Percentiles rank a stretch among this genome's conserved stretches.
These are phyloP conservation scores for Phyllostomus hastatus DNA, from an alignment of 2,113 vertebrate genomes.

Conservation along the genomic window DNA sequence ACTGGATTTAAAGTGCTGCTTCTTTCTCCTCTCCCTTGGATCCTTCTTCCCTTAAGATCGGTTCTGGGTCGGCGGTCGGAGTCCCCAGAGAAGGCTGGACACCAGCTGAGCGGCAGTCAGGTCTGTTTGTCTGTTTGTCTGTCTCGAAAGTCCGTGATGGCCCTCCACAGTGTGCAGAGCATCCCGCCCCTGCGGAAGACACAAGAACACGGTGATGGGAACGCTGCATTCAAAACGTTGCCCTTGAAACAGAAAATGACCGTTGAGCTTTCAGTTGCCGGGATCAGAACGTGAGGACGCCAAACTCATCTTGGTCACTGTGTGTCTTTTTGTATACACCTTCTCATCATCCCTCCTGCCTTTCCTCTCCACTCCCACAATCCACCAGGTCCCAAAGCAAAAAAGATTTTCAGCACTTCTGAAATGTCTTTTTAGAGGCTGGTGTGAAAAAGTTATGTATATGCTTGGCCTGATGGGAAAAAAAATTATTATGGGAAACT, in stretches of 20 bases:
- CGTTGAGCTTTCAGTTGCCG: background rate
- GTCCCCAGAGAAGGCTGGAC: slow-evolving; percentile 51
- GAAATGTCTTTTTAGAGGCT: background rate
- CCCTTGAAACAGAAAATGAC: slow-evolving; percentile 11
- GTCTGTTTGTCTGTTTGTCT: slow-evolving; percentile 82
- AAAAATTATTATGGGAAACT: background rate
- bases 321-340: background rate
- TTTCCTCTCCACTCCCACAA: background rate
- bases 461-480: background rate
- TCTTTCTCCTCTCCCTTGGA: slow-evolving; percentile 58
- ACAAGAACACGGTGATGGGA: background rate
- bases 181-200: slow-evolving; percentile 90
- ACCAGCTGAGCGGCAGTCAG: slow-evolving; percentile 73
- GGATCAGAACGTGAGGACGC: background rate
- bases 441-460: background rate
- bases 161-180: slow-evolving; percentile 95
- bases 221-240: background rate
- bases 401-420: background rate
- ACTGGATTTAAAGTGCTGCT: slow-evolving; percentile 91
- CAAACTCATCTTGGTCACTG: background rate
- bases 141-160: slow-evolving; percentile 91
- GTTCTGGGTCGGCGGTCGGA: slow-evolving; percentile 64
- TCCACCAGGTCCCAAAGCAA: background rate
- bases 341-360: background rate
- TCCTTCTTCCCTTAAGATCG: slow-evolving; percentile 73